These are phyloP conservation scores for Heteromormyrus szaboi DNA, from an alignment of 2,797 vertebrate genomes.

Conservation along the genomic window DNA sequence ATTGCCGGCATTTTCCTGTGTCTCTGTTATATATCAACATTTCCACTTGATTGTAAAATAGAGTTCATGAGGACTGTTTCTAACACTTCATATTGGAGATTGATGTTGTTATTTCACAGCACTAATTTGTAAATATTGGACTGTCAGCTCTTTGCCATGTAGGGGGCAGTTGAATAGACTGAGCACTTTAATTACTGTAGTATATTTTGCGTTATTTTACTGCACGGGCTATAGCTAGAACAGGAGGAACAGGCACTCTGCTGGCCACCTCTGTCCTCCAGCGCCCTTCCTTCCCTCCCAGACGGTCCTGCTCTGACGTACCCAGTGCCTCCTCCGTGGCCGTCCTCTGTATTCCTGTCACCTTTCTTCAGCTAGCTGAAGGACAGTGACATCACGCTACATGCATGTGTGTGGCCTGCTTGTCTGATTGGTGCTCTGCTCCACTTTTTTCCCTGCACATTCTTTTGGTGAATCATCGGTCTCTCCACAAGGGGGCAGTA, in stretches of 20 bases:
- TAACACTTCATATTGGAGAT: neutral
- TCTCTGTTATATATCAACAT: neutral
- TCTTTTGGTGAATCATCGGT: neutral
- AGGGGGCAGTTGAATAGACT: neutral
- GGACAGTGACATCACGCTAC: neutral
- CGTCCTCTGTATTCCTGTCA: too few species aligned
- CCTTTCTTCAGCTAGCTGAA: neutral
- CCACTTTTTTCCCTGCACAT: neutral
- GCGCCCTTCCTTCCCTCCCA: neutral
- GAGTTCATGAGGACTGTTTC: neutral
- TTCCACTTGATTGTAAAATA: neutral
- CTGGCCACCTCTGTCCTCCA: neutral
- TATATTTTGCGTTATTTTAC: neutral
- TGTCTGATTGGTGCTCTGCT: neutral
- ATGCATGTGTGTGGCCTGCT: neutral
- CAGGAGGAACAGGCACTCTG: neutral
- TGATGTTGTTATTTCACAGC: neutral
- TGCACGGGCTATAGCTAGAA: neutral
- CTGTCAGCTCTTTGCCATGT: neutral
- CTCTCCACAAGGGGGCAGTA: neutral
- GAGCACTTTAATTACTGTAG: neutral
- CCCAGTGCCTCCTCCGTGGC: neutral
- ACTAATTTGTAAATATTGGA: neutral
- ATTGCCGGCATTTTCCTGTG: neutral
- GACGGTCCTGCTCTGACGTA: neutral